These are phyloP conservation scores for Pogonophryne albipinna DNA, from an alignment of 2,797 vertebrate genomes.

Conservation along the genomic window DNA sequence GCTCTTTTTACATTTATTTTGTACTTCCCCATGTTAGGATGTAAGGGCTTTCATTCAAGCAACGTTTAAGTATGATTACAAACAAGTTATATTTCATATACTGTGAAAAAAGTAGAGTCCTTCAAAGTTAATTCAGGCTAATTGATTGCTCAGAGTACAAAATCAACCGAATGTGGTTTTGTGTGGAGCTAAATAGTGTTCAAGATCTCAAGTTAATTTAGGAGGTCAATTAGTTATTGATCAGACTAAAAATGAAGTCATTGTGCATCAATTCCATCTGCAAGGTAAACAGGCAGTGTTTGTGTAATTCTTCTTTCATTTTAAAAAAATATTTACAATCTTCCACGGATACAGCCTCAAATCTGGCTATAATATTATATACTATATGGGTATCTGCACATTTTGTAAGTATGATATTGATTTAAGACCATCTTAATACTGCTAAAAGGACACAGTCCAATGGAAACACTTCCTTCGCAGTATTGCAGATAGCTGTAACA, in stretches of 20 bases:
- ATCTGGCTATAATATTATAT: no score
- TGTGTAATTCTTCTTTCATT: no score
- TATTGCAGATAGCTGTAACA: no score
- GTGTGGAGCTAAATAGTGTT: background rate
- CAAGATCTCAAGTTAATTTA: background rate
- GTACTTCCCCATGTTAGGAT: conserved; percentile 34
- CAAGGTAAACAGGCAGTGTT: background rate
- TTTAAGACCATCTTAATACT: no score
- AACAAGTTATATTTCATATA: conserved; percentile 1
- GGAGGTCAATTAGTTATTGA: conserved; percentile 2
- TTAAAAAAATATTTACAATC: no score
- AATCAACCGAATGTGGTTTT: conserved; percentile 15
- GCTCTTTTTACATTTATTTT: conserved; percentile 55
- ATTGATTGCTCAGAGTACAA: conserved; percentile 40
- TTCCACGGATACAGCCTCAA: no score
- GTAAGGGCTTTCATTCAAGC: conserved; percentile 44
- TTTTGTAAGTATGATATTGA: no score
- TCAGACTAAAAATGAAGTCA: background rate
- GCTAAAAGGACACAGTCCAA: no score
- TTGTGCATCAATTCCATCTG: background rate
- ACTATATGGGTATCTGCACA: no score
- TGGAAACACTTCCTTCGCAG: no score
- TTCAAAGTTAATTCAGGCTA: conserved; percentile 22
- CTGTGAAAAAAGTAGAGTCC: background rate
- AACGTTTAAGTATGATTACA: conserved; percentile 36